Percentiles rank a stretch among this genome's conserved stretches.
phyloP scores from a whole-genome alignment of 2,113 vertebrate genomes.

The Melanerpes aurifrons region DNA sequence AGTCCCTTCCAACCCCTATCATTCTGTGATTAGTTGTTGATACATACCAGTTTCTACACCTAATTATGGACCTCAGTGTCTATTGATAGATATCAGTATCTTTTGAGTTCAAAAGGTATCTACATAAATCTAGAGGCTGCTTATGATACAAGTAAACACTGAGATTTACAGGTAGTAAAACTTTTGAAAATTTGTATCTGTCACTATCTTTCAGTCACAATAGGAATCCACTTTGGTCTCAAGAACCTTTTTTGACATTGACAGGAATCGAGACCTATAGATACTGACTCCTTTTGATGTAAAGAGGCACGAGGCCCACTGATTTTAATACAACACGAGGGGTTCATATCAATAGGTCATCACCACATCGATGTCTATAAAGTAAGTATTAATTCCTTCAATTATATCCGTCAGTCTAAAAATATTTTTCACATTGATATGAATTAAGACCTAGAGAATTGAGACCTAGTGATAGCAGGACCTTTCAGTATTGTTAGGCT shows the following conservation, averaged over 20 bases:
- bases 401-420: neutral
- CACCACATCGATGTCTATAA: neutral
- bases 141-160: neutral
- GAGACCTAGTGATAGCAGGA: neutral
- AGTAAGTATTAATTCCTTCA: neutral
- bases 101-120: neutral
- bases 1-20: too few species aligned
- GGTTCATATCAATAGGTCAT: neutral
- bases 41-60: neutral
- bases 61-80: neutral
- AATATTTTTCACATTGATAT: rapidly evolving
- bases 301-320: neutral
- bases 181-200: neutral
- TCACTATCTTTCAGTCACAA: neutral
- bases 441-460: neutral
- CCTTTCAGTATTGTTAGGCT: neutral
- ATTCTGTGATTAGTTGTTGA: neutral
- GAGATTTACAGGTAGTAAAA: neutral
- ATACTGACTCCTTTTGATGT: neutral
- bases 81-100: neutral
- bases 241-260: neutral
- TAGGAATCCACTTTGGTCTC: neutral
- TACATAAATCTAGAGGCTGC: neutral
- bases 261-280: neutral
- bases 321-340: neutral